Evolutionary conservation across 2,113 vertebrate species (phyloP).

Genomic region (Sterna hirundo): DNA sequence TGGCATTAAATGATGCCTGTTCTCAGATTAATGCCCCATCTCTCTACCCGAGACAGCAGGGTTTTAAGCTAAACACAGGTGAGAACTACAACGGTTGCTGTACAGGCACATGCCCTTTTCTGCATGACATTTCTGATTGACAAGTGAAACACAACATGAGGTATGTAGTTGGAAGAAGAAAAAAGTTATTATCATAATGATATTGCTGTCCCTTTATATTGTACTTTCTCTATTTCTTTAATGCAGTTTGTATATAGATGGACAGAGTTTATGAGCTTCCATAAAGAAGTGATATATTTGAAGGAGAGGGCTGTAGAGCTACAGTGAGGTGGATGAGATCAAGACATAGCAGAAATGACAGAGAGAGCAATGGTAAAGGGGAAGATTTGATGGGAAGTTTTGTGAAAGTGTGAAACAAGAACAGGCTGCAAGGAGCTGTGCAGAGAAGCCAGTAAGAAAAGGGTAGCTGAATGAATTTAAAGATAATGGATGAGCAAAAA

Average conservation of each 20-base stretch:
- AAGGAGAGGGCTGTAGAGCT: background rate
- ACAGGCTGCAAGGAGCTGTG: background rate
- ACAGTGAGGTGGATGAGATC: background rate
- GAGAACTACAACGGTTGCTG: background rate
- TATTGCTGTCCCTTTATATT: background rate
- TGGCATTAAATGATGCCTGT: background rate
- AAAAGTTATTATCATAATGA: background rate
- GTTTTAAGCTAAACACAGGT: background rate
- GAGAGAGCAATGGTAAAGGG: rapidly evolving
- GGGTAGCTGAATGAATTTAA: background rate
- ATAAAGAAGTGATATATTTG: background rate
- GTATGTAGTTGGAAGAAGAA: background rate
- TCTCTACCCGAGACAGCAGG: background rate
- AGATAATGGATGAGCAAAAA: background rate
- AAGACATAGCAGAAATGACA: background rate
- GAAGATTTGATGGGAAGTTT: background rate
- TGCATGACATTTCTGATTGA: background rate
- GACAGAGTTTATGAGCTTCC: background rate
- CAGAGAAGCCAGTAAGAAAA: background rate
- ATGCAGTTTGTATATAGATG: background rate
- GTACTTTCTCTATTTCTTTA: background rate
- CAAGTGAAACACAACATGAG: background rate
- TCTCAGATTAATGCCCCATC: background rate
- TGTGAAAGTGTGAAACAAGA: background rate
- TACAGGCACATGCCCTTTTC: background rate